Base-by-base conservation (phyloP, 1,140 invertebrate species). In the Nomia melanderi region DNA sequence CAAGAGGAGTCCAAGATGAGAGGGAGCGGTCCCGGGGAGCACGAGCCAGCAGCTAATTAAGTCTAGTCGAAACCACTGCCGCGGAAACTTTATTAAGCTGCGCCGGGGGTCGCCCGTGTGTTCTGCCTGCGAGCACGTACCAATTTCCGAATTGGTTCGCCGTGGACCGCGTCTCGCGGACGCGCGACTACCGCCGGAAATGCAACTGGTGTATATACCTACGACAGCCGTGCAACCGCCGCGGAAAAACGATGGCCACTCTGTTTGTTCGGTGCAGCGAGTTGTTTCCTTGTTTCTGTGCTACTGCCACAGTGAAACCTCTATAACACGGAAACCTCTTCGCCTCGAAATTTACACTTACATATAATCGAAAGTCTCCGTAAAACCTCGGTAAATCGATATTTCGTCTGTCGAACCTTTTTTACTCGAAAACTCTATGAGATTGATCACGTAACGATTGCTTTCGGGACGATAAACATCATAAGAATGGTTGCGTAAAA, bases 51-150 rank as follows among this genome's bases (percentile, higher is more conserved):
- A 78, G 81, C 82, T 84, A 85, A 85, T 85, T 85, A 85, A 85
- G 82, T 85, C 82, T 74, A 72, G 63, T 57, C 69, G 74, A 78
- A 85, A 81, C 54, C 79, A 79, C 41, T 66, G 82, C 62, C 69
- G 57, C 62, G 78, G 62, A 74, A 72, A 83, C 75, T 86, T 87
- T 84, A 86, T 87, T 86, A 86, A 87, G 81, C 82, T 67, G 66
- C 79, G 74, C 72, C 82, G 75, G 77, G 67, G 82, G 53, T 76
- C 65, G 69, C 31, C 36, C 78, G 74, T 83, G 86, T 83, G 83
- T 85, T 78, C 74, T 67, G 69, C 44, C 36, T 27, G 54, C 77
- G 67, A 62, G 71, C 79, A 81, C 75, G 66, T 84, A 79, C 83
- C 78, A 85, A 85, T 85, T 84, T 84, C 75, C 83, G 75, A 85